Conservation (phyloP, 2,113 vertebrate genomes). For the Pithys albifrons region DNA sequence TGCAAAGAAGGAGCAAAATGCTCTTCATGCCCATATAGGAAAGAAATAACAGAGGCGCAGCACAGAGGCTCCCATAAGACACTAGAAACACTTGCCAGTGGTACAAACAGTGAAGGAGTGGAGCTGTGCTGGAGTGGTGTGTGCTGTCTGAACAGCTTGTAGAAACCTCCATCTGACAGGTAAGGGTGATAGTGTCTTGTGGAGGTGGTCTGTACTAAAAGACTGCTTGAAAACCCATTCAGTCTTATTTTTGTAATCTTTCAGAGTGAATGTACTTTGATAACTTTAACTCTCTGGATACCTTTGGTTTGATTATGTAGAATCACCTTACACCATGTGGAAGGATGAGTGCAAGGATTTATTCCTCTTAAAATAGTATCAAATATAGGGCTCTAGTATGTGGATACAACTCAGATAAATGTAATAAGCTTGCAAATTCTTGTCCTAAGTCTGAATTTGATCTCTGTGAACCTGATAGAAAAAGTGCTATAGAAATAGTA, state of each 20-base stretch:
- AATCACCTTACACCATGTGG: background rate
- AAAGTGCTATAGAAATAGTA: background rate
- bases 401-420: background rate
- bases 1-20: background rate
- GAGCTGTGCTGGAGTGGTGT: background rate
- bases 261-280: background rate
- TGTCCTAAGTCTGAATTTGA: background rate
- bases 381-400: background rate
- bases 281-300: background rate
- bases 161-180: background rate
- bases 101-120: background rate
- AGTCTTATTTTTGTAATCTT: background rate
- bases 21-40: background rate
- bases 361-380: background rate
- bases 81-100: background rate
- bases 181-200: rapidly evolving
- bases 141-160: background rate
- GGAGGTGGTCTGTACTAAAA: background rate
- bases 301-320: background rate
- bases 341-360: background rate
- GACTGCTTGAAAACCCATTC: background rate
- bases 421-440: background rate
- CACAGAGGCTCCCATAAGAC: background rate
- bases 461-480: background rate
- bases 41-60: background rate